Evolutionary conservation across 2,888 invertebrate species (phyloP).

Genomic region (Amphipoea lucens): DNA sequence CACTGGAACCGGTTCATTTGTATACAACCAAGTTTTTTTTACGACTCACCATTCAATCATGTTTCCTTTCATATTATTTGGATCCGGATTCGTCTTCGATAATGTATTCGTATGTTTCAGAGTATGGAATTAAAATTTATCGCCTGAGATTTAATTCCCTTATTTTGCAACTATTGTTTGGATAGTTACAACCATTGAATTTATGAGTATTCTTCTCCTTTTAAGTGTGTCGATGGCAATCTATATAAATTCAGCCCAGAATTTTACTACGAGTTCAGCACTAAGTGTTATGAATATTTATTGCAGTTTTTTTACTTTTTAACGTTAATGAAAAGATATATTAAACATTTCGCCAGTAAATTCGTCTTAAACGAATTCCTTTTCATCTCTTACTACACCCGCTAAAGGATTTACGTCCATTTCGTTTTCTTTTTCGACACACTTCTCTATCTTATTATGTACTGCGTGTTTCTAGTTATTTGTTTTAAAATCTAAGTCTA

Average conservation of each 20-base stretch:
- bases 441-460: constrained; percentile 31
- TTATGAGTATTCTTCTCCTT: background rate
- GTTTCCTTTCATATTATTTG: constrained; percentile 50
- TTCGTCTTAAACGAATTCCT: background rate
- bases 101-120: background rate
- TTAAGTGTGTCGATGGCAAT: background rate
- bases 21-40: constrained; percentile 58
- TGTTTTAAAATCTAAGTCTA: constrained; percentile 23
- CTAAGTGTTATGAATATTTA: background rate
- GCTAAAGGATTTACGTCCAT: background rate
- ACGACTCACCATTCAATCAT: constrained; percentile 43
- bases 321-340: background rate
- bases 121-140: constrained; percentile 1
- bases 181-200: background rate
- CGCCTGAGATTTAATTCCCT: background rate
- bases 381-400: background rate
- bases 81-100: constrained; percentile 37
- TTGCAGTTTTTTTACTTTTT: background rate
- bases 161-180: background rate
- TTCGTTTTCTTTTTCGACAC: constrained; percentile 15
- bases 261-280: background rate
- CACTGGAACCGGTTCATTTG: constrained; percentile 69
- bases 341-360: background rate
- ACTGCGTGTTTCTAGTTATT: constrained; percentile 22
- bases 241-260: background rate